A percentile compares a stretch with the other conserved stretches of the same genome.
These are phyloP conservation scores for Xerus inauris DNA, from an alignment of 2,113 vertebrate genomes.

Conservation along the genomic window DNA sequence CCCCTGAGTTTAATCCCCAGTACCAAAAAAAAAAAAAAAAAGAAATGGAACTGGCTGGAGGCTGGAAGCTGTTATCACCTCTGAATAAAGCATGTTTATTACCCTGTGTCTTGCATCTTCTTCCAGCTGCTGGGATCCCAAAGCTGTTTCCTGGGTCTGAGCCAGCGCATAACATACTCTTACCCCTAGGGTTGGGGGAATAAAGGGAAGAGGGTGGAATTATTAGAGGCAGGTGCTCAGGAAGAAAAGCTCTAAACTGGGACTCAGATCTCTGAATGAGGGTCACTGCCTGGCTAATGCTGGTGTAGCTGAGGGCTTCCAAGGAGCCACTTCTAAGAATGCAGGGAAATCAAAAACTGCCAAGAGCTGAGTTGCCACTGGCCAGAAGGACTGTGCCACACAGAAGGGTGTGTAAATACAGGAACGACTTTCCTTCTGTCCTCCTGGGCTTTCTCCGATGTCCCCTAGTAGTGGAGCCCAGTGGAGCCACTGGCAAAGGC, in stretches of 20 bases:
- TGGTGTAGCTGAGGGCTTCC: not conserved
- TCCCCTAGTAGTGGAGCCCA: not conserved
- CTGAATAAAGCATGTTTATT: too few species aligned
- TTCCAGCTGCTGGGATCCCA: too few species aligned
- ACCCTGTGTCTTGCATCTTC: too few species aligned
- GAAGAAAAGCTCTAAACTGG: too few species aligned
- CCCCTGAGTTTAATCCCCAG: too few species aligned
- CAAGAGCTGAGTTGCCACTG: not conserved
- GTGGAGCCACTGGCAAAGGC: not conserved
- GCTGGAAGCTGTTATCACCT: too few species aligned
- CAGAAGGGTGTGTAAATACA: not conserved
- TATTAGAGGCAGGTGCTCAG: not conserved
- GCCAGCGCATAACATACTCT: not conserved
- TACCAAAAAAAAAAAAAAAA: too few species aligned
- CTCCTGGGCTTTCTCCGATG: not conserved
- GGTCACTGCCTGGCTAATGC: not conserved
- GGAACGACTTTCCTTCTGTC: not conserved
- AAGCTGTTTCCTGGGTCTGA: too few species aligned
- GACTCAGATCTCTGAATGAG: not conserved
- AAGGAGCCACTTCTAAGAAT: not conserved
- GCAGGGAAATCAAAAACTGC: not conserved
- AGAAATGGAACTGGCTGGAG: too few species aligned
- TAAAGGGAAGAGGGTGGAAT: not conserved
- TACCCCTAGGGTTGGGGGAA: not conserved
- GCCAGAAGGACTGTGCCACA: not conserved